Evolutionary conservation across 2,113 vertebrate genomes (phyloP).

Genomic region (Philantomba maxwellii): DNA sequence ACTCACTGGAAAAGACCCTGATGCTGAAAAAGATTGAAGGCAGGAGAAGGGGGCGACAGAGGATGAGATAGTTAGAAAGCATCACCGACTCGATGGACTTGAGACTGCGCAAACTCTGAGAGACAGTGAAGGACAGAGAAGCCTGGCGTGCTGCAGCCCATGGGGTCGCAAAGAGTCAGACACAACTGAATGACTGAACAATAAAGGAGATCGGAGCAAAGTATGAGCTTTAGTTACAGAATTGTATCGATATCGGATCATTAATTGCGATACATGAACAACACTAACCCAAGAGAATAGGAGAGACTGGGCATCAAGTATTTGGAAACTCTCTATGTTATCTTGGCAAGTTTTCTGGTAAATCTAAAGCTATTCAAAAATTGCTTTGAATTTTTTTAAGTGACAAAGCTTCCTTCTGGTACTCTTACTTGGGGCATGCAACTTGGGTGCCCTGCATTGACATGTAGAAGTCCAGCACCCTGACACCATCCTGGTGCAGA

Average conservation of each 20-base stretch:
- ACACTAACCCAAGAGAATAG: neutral
- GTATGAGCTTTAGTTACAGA: neutral
- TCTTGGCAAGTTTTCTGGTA: neutral
- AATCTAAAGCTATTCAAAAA: neutral
- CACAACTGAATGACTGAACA: neutral
- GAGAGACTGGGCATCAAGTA: neutral
- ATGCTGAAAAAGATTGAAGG: neutral
- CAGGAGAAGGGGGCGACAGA: neutral
- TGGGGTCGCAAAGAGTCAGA: neutral
- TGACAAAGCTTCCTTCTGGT: neutral
- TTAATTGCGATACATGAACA: neutral
- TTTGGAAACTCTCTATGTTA: neutral
- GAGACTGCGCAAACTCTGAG: neutral
- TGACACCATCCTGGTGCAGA: neutral
- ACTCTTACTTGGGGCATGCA: neutral
- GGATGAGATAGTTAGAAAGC: neutral
- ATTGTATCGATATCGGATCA: neutral
- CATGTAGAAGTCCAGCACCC: neutral
- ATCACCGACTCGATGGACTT: neutral
- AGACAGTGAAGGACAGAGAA: neutral
- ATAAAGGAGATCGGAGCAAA: neutral
- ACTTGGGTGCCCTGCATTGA: neutral
- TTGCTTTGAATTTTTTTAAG: neutral
- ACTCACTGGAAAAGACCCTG: neutral
- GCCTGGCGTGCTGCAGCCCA: neutral